These are phyloP conservation scores for Sebastes itinus DNA, from an alignment of 2,797 vertebrate genomes.

Conservation along the genomic window DNA sequence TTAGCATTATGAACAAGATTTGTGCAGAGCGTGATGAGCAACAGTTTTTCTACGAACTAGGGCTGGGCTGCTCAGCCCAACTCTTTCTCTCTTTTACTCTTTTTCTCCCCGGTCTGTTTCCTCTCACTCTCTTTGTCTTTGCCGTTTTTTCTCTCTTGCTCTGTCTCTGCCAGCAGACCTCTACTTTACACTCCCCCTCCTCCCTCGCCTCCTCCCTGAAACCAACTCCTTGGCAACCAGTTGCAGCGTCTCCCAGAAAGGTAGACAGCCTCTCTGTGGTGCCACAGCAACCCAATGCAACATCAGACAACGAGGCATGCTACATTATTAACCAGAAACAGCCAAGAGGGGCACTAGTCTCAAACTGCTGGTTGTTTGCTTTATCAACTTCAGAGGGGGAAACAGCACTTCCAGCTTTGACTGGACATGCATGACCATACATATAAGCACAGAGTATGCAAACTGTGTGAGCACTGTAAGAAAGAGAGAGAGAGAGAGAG, in stretches of 20 bases:
- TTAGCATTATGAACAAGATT: conserved; percentile 20
- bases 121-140: conserved; percentile 69
- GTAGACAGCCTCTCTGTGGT: conserved; percentile 75
- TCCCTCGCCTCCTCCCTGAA: conserved; percentile 62
- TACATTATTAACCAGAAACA: conserved; percentile 84
- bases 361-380: conserved; percentile 38
- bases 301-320: conserved; percentile 77
- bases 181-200: conserved; percentile 64
- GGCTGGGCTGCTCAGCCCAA: conserved; percentile 13
- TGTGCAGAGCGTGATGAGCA: conserved; percentile 34
- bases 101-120: conserved; percentile 41
- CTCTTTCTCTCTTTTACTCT: conserved; percentile 34
- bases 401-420: conserved; percentile 39
- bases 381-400: conserved; percentile 47
- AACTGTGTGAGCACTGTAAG: background rate
- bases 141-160: conserved; percentile 49
- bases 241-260: conserved; percentile 77
- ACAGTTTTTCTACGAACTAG: conserved; percentile 6
- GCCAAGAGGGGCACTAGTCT: conserved; percentile 41
- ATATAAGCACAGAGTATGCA: conserved; percentile 11
- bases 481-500: background rate
- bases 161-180: conserved; percentile 72
- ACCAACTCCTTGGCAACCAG: conserved; percentile 80
- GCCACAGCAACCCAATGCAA: conserved; percentile 77
- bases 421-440: conserved; percentile 16